Base-by-base conservation (phyloP, 1,140 invertebrate genomes). In the Olivierus martensii region DNA sequence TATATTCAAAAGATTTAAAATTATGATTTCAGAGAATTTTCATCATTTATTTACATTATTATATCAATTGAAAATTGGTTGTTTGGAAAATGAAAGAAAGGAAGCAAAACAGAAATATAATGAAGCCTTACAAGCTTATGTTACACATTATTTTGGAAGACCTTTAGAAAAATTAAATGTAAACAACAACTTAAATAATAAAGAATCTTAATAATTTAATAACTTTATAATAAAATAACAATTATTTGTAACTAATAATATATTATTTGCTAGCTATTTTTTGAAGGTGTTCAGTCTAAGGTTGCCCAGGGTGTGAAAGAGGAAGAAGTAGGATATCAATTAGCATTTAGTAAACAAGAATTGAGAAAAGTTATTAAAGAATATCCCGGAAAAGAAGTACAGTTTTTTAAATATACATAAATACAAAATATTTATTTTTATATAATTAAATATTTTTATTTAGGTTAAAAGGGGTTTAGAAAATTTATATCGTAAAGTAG, bases 281-380 rank as follows among this genome's bases (percentile, higher is more conserved):
- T 98, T 67, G 93, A 94, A 68, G 87, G 89, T 45, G 88, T 95
- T 47, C 83, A 93, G 74, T 80, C 78, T 22, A 86, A 87, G 71
- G 84, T 95, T 51, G 80, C 82, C 44, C 80, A 84, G 65, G 95
- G 95, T 58, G 89, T 95, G 21, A 93, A 93, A 71, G 86, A 90
- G 66, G 91, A 92, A 38, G 95, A 99, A 76, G 89, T 99, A 51
- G 89, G 91, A 64, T 99, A 94, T 74, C 92, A 97, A 74, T 80
- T 95, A 71, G 90, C 90, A 14, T 99, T 88, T 67, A 96, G 89
- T 66, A 95, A 96, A 75, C 87, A 92, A 73, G 93, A 97, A 73
- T 73, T 99, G 47, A 77, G 90, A 56, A 91, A 92, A 72, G 87
- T 97, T 18, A 92, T 98, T 49, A 84, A 85, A 60, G 83, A 94